Base-by-base conservation (phyloP, 1,140 invertebrate species). In the Anoplolepis gracilipes region DNA sequence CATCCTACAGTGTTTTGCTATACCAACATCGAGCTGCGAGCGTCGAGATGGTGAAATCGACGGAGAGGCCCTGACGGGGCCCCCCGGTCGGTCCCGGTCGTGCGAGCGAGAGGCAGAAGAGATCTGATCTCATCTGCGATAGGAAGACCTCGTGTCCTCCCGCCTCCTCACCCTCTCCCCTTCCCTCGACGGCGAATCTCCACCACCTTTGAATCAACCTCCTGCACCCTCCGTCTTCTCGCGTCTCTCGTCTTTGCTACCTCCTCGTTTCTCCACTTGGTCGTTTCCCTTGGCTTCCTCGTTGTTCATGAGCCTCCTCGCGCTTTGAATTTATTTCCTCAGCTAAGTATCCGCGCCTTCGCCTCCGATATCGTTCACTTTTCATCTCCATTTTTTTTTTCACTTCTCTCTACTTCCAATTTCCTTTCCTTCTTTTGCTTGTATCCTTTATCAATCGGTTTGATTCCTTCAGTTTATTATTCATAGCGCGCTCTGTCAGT, bases 1-100 rank as follows among this genome's bases (percentile, higher is more conserved):
- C 93, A 94, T 91, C 93, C 90, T 93, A 94, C 93, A 93, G 92
- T 94, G 93, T 94, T 94, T 94, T 94, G 92, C 92, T 94, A 94
- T 94, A 94, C 94, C 92, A 94, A 94, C 93, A 94, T 93, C 93
- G 92, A 85, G 85, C 90, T 69, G 53, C 85, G 73, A 85, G 81
- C 76, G 61, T 73, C 49, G 64, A 69, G 84, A 85, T 65, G 36
- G 55, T 81, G 77, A 30, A 64, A 65, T 49, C 61, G 77, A 85
- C 84, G 25, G 16, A 53, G 81, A 84, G 72, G 69, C 73, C 55
- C 76, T 49, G 85, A 86, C 64, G 57, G 67, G 69, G n/a, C n/a
- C n/a, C 13, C 49, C 19, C 22, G 57, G 22, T 46, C 62, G 70
- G n/a, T 30, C 72, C 36, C 62, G 70, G n/a, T 30, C 72, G 87